These are phyloP conservation scores for Ciconia maguari DNA, from an alignment of 2,113 vertebrate genomes.

Conservation along the genomic window DNA sequence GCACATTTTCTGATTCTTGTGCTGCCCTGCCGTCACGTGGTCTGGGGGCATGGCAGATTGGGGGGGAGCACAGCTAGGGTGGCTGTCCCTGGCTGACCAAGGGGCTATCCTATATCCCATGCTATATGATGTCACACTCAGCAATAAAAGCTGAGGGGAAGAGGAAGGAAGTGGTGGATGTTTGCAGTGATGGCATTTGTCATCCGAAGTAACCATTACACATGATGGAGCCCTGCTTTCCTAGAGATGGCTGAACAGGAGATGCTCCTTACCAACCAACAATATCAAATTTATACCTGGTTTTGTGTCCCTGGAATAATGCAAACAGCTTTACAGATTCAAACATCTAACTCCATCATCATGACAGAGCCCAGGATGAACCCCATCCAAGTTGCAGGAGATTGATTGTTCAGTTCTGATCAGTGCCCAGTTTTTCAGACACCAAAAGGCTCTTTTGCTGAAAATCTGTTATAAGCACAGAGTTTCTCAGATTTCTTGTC, in stretches of 20 bases:
- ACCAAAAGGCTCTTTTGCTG: background rate
- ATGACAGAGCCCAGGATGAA: background rate
- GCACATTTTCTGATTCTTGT: background rate
- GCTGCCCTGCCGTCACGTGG: rapidly evolving
- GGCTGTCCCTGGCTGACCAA: background rate
- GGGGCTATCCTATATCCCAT: background rate
- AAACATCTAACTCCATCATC: background rate
- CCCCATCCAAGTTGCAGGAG: background rate
- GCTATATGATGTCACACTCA: too few species aligned
- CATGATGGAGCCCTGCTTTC: background rate
- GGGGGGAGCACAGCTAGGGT: background rate
- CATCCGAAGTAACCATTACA: rapidly evolving
- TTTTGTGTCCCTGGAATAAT: background rate
- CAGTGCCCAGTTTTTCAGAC: background rate
- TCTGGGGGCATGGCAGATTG: too few species aligned
- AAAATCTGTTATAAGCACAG: background rate
- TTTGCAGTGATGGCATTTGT: background rate
- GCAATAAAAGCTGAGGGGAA: background rate
- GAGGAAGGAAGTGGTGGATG: background rate
- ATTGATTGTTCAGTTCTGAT: background rate
- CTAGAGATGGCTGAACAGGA: background rate
- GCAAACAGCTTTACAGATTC: background rate
- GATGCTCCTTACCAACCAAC: background rate
- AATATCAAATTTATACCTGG: background rate
- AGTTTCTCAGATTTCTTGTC: background rate